Percentiles rank a stretch among this genome's conserved stretches.
Evolutionary conservation across 1,140 invertebrate genomes (phyloP).

Genomic region (Tetragonula clypearis): DNA sequence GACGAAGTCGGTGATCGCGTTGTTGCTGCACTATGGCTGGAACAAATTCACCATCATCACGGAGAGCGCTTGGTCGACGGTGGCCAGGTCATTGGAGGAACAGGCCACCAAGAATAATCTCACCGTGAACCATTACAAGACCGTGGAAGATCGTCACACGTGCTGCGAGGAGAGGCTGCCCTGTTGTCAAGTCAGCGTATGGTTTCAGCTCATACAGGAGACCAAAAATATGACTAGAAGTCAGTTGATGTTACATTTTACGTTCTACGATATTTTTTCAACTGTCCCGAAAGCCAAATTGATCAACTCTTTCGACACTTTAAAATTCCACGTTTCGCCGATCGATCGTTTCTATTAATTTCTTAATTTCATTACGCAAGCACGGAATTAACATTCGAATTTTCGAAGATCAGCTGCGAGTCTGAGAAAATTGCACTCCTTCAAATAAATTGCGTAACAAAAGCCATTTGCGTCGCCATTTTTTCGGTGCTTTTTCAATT

Average conservation of each 20-base stretch:
- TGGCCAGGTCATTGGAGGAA: slow-evolving; percentile 88
- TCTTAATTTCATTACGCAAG: too few species aligned
- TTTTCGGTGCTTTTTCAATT: too few species aligned
- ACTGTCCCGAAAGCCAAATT: too few species aligned
- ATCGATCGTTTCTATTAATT: too few species aligned
- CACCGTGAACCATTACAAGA: slow-evolving; percentile 89
- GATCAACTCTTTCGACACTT: too few species aligned
- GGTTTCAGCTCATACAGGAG: slow-evolving; percentile 93
- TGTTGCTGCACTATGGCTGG: slow-evolving; percentile 96
- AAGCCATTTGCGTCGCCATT: too few species aligned
- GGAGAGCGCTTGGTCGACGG: slow-evolving; percentile 90
- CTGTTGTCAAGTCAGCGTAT: slow-evolving; percentile 89
- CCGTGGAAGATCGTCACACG: slow-evolving; percentile 86
- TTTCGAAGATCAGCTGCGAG: too few species aligned
- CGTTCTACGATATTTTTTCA: background rate
- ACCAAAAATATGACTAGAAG: slow-evolving; percentile 95
- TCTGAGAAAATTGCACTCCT: too few species aligned
- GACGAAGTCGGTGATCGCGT: slow-evolving; percentile 95
- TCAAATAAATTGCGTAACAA: too few species aligned
- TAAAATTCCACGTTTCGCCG: too few species aligned
- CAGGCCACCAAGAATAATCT: slow-evolving; percentile 89
- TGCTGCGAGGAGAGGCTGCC: slow-evolving; percentile 88
- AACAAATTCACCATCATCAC: slow-evolving; percentile 96
- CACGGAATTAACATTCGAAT: too few species aligned
- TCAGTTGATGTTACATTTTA: slow-evolving; percentile 80